Evolutionary conservation across 2,888 invertebrate species (phyloP), one percentile per base, ranked within the genome.

Genomic region (Neoascia interrupta): DNA sequence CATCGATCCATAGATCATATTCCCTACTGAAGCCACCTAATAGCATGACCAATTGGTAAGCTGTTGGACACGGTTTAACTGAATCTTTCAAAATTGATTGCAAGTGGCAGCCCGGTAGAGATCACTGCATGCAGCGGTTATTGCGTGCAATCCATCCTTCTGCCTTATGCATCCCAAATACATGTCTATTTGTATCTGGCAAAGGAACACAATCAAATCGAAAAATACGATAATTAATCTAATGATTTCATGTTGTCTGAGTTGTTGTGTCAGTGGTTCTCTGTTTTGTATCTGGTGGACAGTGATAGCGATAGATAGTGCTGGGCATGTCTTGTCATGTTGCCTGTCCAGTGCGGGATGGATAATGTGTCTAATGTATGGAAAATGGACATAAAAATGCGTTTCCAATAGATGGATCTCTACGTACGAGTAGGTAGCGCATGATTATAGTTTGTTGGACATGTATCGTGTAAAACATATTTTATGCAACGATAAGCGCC

Each of bases 401-500:
- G n/a, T 70, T 72, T 76, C 61, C 70, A 63, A 76, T 64, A 37
- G 58, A 45, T n/a, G 37, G 51, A 51, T n/a, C n/a, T 58, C 58
- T 53, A 21, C 51, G 31, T 21, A 11, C n/a, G 26, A 13, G 31
- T 56, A 70, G 75, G 70, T 64, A 75, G 70, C 63, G 61, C 54
- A 51, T 61, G 72, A 61, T 60, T 60, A 31, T 36, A 61, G n/a
- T 5, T 28, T 15, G 8, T 43, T 31, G 53, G 58, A 58, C 70
- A 43, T 60, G 61, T 60, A 60, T 68, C 79, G 51, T 72, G 79
- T 79, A 23, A 45, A 73, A 79, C 73, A 79, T 79, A 79, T 73
- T 79, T 73, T 79, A 68, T 79, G 79, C 79, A 73, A 79, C 73
- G 79, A 79, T 79, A 79, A 79, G 79, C 61, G 79, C 66, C 56